A percentile compares a stretch with the other conserved stretches of the same genome.
These are phyloP conservation scores for Smithornis capensis DNA, from an alignment of 2,113 vertebrate species.

Conservation along the genomic window DNA sequence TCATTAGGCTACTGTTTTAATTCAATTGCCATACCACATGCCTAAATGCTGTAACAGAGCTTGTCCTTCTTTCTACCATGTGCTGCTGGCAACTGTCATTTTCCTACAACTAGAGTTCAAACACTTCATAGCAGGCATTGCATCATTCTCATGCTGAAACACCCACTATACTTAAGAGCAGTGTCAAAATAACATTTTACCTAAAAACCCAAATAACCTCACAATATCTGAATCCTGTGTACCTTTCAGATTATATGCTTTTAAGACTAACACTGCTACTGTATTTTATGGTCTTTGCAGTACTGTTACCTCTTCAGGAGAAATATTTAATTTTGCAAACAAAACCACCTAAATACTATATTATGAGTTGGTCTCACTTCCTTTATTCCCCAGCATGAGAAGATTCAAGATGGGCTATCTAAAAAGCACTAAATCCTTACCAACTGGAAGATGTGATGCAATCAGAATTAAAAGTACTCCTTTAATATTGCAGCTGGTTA, in stretches of 20 bases:
- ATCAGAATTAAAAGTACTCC: background rate
- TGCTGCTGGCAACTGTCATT: background rate
- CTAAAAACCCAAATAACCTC: background rate
- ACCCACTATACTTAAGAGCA: background rate
- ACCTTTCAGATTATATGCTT: background rate
- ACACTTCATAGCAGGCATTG: background rate
- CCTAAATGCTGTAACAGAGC: background rate
- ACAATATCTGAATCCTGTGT: background rate
- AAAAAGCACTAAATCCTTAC: background rate
- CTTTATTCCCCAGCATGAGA: background rate
- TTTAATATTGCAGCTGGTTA: constrained; percentile 4
- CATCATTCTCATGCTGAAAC: background rate
- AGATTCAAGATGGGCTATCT: background rate
- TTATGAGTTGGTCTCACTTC: background rate
- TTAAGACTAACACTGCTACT: background rate
- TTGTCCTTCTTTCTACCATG: background rate
- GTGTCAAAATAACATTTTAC: background rate
- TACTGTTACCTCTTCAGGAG: background rate
- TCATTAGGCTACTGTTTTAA: constrained; percentile 23
- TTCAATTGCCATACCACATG: background rate
- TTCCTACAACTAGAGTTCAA: background rate
- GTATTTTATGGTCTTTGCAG: background rate
- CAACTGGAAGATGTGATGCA: background rate
- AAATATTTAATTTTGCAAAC: background rate
- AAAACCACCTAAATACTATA: background rate